These are phyloP conservation scores for Drosophila cognata DNA, from an alignment of 2,888 invertebrate genomes.

Conservation along the genomic window DNA sequence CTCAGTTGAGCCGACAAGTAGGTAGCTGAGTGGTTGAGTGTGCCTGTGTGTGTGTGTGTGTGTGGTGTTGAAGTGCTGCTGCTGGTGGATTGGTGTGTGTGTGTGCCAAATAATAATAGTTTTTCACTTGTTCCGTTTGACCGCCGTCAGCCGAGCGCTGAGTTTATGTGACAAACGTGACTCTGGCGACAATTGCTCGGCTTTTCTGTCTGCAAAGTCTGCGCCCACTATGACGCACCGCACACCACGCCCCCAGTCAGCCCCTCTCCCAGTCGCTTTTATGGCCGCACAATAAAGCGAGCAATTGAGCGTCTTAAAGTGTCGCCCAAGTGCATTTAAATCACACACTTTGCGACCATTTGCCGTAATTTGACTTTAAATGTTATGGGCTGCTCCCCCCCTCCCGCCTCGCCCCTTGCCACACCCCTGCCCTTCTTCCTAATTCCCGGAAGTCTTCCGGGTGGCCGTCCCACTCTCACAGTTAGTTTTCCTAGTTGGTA, in stretches of 20 bases:
- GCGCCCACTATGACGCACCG: conserved; percentile 6
- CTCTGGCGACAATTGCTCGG: conserved; percentile 79
- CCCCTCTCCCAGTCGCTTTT: conserved; percentile 63
- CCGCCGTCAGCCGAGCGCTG: conserved; percentile 74
- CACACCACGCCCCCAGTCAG: not conserved
- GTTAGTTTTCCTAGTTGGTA: conserved; percentile 71
- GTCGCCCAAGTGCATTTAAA: conserved; percentile 82
- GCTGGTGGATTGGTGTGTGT: conserved; percentile 18
- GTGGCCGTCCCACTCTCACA: conserved; percentile 22
- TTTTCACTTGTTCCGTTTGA: conserved; percentile 80
- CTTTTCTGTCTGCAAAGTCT: conserved; percentile 52
- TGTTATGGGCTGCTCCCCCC: conserved; percentile 63
- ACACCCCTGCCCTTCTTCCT: too few species aligned
- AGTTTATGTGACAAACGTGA: conserved; percentile 82
- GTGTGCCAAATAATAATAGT: conserved; percentile 78
- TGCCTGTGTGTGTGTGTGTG: not conserved
- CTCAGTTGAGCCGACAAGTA: conserved; percentile 47
- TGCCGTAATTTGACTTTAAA: conserved; percentile 82
- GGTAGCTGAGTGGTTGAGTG: conserved; percentile 47
- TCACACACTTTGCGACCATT: conserved; percentile 83
- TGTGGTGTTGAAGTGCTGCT: conserved; percentile 25
- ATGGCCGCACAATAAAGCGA: conserved; percentile 79
- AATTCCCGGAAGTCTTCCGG: not conserved
- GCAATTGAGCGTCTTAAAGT: conserved; percentile 82
- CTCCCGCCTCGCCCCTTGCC: not conserved